Base-by-base conservation (phyloP, 2,888 invertebrate species). In the Agonopterix subpropinquella region DNA sequence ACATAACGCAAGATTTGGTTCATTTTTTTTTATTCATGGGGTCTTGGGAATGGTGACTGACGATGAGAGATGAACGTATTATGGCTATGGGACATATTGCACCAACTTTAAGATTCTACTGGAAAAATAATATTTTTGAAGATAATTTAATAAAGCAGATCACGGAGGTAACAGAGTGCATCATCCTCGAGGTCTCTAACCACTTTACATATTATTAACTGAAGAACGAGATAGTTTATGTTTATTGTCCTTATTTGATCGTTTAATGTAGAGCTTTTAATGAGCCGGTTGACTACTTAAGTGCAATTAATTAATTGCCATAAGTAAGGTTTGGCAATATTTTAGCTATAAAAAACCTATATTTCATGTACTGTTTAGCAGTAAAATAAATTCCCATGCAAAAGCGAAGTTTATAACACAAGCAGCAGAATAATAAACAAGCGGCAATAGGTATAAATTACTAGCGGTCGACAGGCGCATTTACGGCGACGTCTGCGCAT, bases 371-470 rank as follows among this genome's bases (percentile, higher is more conserved):
- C 59, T 59, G 58, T 58, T 61, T 51, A 59, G 58, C 56, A 58
- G 62, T 73, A 67, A 70, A 71, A 77, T 74, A 71, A 74, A 77
- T 77, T 76, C 65, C 67, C 75, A 73, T 66, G 73, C 73, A 72
- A 77, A 74, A 67, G 65, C 66, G 62, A 62, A 65, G 68, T 78
- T 77, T 76, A 80, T 75, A 72, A 77, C 66, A 77, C 73, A 77
- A 73, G 59, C 70, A 65, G 66, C 47, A 59, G 58, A 66, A 73
- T 73, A 77, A 78, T 80, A 77, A 80, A 83, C 75, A 71, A 72
- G 65, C 66, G 53, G 67, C 76, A 70, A 77, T 73, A 65, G 71
- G 68, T 77, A 82, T 83, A 83, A 83, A 84, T 83, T 75, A 79
- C 64, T 55, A 48, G 55, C 47, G 63, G 62, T 56, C 58, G 79